phyloP scores from a whole-genome alignment of 1,140 invertebrate species.

The Branchinecta lindahli region DNA sequence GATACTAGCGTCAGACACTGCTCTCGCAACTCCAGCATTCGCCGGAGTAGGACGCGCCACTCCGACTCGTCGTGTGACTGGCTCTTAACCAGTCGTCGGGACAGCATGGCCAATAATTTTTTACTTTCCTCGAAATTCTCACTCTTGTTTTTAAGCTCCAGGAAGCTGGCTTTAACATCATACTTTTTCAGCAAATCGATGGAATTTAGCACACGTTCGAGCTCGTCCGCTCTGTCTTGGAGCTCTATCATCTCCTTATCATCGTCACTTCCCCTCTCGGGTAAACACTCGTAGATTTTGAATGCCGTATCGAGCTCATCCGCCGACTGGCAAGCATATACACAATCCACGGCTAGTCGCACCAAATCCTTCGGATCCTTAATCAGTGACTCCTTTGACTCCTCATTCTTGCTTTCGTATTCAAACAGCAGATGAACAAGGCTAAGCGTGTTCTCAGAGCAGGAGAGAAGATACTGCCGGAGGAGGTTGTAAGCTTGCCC shows the following conservation, averaged over 20 bases:
- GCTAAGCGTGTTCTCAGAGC: background rate
- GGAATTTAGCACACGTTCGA: slow-evolving; percentile 37
- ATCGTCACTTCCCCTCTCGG: slow-evolving; percentile 28
- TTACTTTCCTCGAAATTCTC: slow-evolving; percentile 33
- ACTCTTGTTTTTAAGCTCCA: slow-evolving; percentile 33
- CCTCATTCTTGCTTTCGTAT: slow-evolving; percentile 25
- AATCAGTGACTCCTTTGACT: slow-evolving; percentile 29
- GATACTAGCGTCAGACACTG: slow-evolving; percentile 37
- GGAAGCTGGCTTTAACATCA: slow-evolving; percentile 35
- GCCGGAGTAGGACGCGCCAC: slow-evolving; percentile 36
- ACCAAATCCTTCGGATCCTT: slow-evolving; percentile 31
- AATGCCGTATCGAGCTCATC: slow-evolving; percentile 34
- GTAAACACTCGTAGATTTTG: slow-evolving; percentile 37
- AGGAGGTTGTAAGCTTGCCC: slow-evolving; percentile 32
- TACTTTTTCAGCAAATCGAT: slow-evolving; percentile 37
- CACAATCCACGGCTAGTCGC: slow-evolving; percentile 36
- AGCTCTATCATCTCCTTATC: slow-evolving; percentile 26
- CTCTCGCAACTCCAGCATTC: slow-evolving; percentile 41
- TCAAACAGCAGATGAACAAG: slow-evolving; percentile 23
- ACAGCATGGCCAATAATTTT: slow-evolving; percentile 38
- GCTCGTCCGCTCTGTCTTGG: slow-evolving; percentile 33
- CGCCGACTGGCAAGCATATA: slow-evolving; percentile 37
- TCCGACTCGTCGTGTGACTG: slow-evolving; percentile 31
- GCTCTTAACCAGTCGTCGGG: slow-evolving; percentile 36
- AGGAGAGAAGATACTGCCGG: slow-evolving; percentile 32